These are phyloP conservation scores for Eurypyga helias DNA, from an alignment of 2,113 vertebrate species.

Conservation along the genomic window DNA sequence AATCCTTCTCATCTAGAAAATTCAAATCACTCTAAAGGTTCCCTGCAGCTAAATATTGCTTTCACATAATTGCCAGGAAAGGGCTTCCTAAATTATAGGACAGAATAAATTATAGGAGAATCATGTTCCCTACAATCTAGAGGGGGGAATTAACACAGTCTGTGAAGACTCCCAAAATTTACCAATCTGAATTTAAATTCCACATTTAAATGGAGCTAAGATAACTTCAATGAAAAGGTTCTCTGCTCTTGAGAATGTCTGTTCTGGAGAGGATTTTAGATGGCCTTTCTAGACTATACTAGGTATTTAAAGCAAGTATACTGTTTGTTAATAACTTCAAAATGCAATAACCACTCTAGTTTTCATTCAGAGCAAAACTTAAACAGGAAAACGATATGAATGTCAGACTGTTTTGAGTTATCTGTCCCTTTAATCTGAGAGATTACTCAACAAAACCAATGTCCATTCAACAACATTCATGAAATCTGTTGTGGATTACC, in stretches of 20 bases:
- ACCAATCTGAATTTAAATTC: not conserved
- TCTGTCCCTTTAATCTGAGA: conserved; percentile 75
- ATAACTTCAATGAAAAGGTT: not conserved
- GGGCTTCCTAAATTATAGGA: conserved; percentile 33
- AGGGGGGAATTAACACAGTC: conserved; percentile 32
- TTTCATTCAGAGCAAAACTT: conserved; percentile 58
- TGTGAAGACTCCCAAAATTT: not conserved
- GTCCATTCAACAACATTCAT: conserved; percentile 81
- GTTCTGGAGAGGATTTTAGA: not conserved
- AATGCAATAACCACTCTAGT: not conserved
- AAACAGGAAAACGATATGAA: conserved; percentile 62
- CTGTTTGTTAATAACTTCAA: conserved; percentile 55
- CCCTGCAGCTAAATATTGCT: conserved; percentile 56
- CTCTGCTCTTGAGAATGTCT: not conserved
- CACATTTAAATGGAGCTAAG: not conserved
- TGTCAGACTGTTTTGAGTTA: conserved; percentile 78
- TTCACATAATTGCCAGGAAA: conserved; percentile 53
- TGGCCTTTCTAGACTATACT: not conserved
- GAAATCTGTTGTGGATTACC: conserved; percentile 85
- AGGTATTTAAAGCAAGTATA: not conserved
- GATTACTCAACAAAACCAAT: conserved; percentile 83
- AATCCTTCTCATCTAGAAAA: conserved; percentile 44
- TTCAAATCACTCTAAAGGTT: conserved; percentile 38
- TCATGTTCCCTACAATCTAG: conserved; percentile 19
- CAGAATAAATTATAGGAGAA: conserved; percentile 53